phyloP scores from a whole-genome alignment of 2,888 invertebrate genomes.

The Polydrusus cervinus region DNA sequence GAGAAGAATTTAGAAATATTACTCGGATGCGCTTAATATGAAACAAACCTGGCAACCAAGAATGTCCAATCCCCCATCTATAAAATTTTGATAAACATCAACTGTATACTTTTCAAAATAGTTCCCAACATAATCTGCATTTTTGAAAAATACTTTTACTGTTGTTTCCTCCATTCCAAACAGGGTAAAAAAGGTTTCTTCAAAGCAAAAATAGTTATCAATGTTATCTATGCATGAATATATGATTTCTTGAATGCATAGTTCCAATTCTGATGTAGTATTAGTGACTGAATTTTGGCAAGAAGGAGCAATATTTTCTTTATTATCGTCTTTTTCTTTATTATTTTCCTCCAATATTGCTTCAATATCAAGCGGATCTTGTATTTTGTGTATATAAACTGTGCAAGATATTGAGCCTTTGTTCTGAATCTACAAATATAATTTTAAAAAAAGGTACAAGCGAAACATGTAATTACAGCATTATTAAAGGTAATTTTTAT shows the following conservation, averaged over 20 bases:
- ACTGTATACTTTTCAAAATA: conserved; percentile 55
- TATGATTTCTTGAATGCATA: conserved; percentile 37
- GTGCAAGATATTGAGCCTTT: conserved; percentile 52
- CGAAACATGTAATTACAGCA: no score
- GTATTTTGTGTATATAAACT: conserved; percentile 50
- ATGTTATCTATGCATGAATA: conserved; percentile 51
- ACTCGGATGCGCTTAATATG: no score
- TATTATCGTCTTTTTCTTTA: conserved; percentile 40
- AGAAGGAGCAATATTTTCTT: conserved; percentile 24
- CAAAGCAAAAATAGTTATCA: conserved; percentile 53
- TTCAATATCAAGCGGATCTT: conserved; percentile 51
- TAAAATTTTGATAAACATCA: conserved; percentile 52
- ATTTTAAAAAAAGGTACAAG: no score
- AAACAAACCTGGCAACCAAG: conserved; percentile 37
- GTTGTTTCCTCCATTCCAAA: conserved; percentile 28
- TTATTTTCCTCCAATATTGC: conserved; percentile 28
- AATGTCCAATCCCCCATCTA: neutral
- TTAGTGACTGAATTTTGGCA: neutral
- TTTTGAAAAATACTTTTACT: conserved; percentile 54
- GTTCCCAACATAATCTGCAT: conserved; percentile 55
- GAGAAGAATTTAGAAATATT: no score
- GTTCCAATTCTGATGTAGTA: neutral
- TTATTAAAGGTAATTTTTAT: no score
- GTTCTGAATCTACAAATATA: conserved; percentile 52
- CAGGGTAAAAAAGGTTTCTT: conserved; percentile 43